Evolutionary conservation across 1,140 invertebrate species (phyloP).

Genomic region (Paraescarpia echinospica): DNA sequence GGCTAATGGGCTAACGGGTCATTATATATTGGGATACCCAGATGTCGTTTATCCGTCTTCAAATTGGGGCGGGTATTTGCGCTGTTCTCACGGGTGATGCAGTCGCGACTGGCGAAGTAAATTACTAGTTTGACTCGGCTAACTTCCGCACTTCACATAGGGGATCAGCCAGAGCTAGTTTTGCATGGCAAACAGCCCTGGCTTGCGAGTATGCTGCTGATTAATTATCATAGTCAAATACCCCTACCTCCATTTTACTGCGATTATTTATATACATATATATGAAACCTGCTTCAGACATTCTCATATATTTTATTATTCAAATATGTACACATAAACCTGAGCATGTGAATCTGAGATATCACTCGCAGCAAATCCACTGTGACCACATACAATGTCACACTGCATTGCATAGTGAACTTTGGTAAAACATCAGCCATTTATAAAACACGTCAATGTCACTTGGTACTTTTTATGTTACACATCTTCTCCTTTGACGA

Average conservation of each 20-base stretch:
- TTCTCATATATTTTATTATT: conserved; percentile 7
- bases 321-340: neutral
- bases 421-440: neutral
- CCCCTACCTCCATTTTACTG: neutral
- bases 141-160: no score
- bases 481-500: neutral
- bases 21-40: no score
- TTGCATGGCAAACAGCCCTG: no score
- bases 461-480: neutral
- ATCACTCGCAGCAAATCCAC: neutral
- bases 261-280: neutral
- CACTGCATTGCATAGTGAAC: neutral
- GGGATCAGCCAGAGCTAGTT: no score
- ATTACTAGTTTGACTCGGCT: no score
- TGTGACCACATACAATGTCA: neutral
- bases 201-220: no score
- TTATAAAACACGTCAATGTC: neutral
- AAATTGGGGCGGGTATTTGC: no score
- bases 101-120: no score
- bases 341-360: neutral
- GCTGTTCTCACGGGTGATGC: no score
- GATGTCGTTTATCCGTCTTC: no score
- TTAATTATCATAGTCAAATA: neutral
- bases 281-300: neutral
- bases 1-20: no score